Evolutionary conservation across 2,797 vertebrate species (phyloP), one percentile per base, ranked within the genome.

Genomic region (Siniperca scherzeri): DNA sequence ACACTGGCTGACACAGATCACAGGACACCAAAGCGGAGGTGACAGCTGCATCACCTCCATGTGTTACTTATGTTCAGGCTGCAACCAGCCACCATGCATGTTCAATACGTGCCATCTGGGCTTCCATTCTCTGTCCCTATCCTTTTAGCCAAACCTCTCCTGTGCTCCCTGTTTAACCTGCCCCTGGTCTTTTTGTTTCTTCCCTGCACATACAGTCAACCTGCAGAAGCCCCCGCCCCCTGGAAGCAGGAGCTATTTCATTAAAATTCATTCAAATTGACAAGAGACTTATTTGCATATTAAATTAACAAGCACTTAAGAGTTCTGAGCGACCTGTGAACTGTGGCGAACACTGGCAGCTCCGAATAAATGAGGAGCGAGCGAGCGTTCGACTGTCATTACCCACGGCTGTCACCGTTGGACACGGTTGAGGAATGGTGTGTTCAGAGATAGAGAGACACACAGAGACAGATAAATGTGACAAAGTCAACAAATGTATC

Each of bases 251-350:
- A 90, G 86, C 83, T 2, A 83, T 94, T 94, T 94, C 92, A 94
- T 95, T 93, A 93, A 94, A 94, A 93, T 69, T 81, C 89, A 80
- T 92, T 94, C 89, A 87, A 92, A 94, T 91, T 95, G 93, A 94
- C 93, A 93, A 93, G 91, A 89, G 86, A 93, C 92, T 92, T 86
- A 94, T 95, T 96, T 95, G 93, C 94, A 96, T 96, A 95, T 95
- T 95, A 95, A 95, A 96, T 95, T 93, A 95, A 93, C 93, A 92
- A 91, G 93, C 90, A 93, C 89, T 94, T 95, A 93, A 87, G 89
- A 92, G 87, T 92, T 93, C 79, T 87, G 87, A 93, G 86, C 46
- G 77, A 92, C 89, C 86, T 71, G 91, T 91, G 93, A 36, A 36
- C 36, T 36, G 36, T 36, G 36, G 36, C 36, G 36, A 36, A 88